These are phyloP conservation scores for Bergia puertoricense DNA, from an alignment of 92 coral and sea anemone species.

Conservation along the genomic window DNA sequence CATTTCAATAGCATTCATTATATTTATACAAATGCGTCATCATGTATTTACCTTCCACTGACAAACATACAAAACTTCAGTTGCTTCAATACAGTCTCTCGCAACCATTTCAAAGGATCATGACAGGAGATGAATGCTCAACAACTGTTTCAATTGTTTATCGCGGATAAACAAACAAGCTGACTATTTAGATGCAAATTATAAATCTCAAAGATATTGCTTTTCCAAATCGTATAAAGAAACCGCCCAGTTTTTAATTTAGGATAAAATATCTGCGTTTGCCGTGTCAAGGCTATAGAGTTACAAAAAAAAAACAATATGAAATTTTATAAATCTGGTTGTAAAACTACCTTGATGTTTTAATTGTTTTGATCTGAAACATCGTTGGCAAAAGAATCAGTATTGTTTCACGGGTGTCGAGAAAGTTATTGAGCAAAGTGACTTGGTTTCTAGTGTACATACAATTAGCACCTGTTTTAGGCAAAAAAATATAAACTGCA, in stretches of 20 bases:
- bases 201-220: too few relatives aligned
- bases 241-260: not conserved
- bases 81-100: not conserved
- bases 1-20: not conserved
- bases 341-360: not conserved
- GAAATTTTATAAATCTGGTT: not conserved
- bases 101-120: not conserved
- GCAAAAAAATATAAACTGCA: not conserved
- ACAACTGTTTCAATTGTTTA: not conserved
- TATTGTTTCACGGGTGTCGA: not conserved
- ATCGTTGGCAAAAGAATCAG: not conserved
- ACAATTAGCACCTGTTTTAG: not conserved
- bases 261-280: too few relatives aligned
- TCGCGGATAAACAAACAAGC: not conserved
- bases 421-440: not conserved
- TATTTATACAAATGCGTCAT: not conserved
- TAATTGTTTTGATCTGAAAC: not conserved
- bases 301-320: not conserved
- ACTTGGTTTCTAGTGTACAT: not conserved
- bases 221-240: not conserved
- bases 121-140: not conserved
- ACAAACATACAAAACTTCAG: not conserved
- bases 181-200: too few relatives aligned
- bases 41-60: not conserved
- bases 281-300: too few relatives aligned